These are phyloP conservation scores for Orycteropus afer DNA, from an alignment of 2,113 vertebrate species.

Conservation along the genomic window DNA sequence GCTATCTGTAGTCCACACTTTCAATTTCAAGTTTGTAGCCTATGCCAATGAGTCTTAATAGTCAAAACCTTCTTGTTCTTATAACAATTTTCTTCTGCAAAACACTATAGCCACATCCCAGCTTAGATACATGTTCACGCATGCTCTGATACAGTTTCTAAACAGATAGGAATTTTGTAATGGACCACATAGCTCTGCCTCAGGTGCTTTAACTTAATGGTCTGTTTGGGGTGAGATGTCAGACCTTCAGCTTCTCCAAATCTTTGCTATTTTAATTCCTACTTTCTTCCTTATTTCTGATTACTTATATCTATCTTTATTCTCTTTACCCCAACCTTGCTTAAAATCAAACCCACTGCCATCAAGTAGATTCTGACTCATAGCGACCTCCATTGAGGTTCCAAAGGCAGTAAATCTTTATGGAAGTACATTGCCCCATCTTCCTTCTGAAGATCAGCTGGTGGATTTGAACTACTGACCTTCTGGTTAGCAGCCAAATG, in stretches of 20 bases:
- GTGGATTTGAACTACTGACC: too few species aligned
- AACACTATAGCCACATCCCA: background rate
- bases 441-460: too few species aligned
- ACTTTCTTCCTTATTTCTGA: background rate
- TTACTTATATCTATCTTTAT: background rate
- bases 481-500: too few species aligned
- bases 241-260: background rate
- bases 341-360: too few species aligned
- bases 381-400: too few species aligned
- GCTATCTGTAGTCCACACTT: background rate
- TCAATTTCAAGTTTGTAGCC: background rate
- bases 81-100: background rate
- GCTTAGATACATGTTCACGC: background rate
- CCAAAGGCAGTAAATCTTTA: too few species aligned
- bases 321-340: background rate
- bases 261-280: background rate
- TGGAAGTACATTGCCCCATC: too few species aligned
- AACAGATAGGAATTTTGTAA: background rate
- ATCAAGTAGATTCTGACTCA: too few species aligned
- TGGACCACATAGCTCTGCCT: background rate
- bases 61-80: background rate
- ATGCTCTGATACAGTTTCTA: background rate
- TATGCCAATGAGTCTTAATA: background rate
- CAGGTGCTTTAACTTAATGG: background rate
- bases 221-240: background rate